phyloP scores from a whole-genome alignment of 2,113 vertebrate genomes.

The Rhipidura dahli region DNA sequence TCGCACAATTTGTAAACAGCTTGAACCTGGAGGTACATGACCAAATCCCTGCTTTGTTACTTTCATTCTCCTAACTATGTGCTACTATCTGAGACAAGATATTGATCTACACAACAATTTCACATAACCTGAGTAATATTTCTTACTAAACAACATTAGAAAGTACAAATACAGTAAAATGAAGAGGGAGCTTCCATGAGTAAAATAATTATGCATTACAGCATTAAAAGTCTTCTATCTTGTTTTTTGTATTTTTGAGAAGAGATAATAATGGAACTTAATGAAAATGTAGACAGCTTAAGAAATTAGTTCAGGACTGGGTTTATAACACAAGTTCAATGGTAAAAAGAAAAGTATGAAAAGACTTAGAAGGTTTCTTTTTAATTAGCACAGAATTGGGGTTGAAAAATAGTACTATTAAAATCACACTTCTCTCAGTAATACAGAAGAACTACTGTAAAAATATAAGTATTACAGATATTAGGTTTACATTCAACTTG shows the following conservation, averaged over 20 bases:
- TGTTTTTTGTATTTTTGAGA: background rate
- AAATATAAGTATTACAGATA: background rate
- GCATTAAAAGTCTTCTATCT: background rate
- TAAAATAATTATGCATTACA: background rate
- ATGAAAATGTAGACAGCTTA: background rate
- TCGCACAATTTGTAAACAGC: background rate
- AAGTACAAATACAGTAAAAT: background rate
- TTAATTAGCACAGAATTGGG: accelerated
- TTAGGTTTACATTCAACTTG: background rate
- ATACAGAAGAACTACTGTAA: background rate
- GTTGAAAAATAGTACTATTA: background rate
- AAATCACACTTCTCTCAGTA: background rate
- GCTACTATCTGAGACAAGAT: background rate
- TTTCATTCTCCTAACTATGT: background rate
- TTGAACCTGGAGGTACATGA: background rate
- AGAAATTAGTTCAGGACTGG: background rate
- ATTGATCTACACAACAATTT: background rate
- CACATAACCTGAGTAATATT: background rate
- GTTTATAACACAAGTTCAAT: background rate
- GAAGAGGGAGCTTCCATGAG: background rate
- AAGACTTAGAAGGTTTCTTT: background rate
- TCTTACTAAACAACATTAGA: background rate
- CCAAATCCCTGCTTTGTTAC: background rate
- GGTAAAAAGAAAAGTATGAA: background rate
- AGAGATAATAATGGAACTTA: background rate